phyloP scores from a whole-genome alignment of 2,888 invertebrate genomes.

The Yponomeuta cagnagella region DNA sequence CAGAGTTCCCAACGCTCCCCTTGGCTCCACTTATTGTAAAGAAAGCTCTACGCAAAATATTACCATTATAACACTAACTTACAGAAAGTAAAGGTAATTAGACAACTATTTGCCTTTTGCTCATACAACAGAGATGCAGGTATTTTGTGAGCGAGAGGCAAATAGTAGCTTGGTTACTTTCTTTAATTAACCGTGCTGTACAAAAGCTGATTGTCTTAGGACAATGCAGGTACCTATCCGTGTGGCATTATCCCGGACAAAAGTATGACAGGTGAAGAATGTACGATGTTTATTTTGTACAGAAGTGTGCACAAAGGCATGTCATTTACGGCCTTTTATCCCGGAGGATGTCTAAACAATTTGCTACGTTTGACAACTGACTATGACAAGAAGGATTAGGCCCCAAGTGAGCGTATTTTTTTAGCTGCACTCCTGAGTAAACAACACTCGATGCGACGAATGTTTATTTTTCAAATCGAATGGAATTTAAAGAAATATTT shows the following conservation, averaged over 20 bases:
- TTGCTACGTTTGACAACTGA: constrained; percentile 52
- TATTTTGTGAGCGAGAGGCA: too few relatives aligned
- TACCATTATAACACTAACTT: too few relatives aligned
- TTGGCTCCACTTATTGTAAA: too few relatives aligned
- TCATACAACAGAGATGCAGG: background rate
- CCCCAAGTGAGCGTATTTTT: constrained; percentile 40
- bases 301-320: constrained; percentile 54
- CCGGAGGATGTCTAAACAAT: constrained; percentile 60
- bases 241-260: constrained; percentile 52
- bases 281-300: constrained; percentile 62
- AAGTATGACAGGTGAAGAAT: constrained; percentile 49
- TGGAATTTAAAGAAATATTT: constrained; percentile 47
- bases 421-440: constrained; percentile 59
- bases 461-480: constrained; percentile 33
- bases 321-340: constrained; percentile 58
- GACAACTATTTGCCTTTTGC: too few relatives aligned
- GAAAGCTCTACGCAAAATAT: too few relatives aligned
- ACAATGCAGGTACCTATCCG: constrained; percentile 34
- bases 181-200: constrained; percentile 16
- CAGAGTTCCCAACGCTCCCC: too few relatives aligned
- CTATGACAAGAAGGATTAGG: constrained; percentile 64
- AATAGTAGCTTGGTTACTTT: too few relatives aligned
- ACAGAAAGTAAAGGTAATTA: too few relatives aligned
- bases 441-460: constrained; percentile 40
- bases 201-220: constrained; percentile 18